A percentile compares a stretch with the other conserved stretches of the same genome.
Evolutionary conservation across 2,797 vertebrate genomes (phyloP).

Genomic region (Phalanger gymnotis): DNA sequence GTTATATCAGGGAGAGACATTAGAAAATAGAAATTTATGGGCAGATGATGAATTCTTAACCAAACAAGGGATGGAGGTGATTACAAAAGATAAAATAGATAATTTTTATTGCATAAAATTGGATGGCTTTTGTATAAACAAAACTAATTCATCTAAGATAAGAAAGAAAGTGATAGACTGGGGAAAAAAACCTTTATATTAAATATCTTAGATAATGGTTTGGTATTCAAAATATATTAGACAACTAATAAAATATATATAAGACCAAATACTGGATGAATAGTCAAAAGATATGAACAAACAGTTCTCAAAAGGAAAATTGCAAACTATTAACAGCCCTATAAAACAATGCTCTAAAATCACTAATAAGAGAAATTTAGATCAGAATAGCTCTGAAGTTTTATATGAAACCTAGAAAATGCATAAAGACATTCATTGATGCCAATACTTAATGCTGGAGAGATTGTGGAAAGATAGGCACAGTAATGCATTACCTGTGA

Average conservation of each 20-base stretch:
- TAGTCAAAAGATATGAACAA: neutral
- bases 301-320: neutral
- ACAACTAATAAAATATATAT: neutral
- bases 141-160: neutral
- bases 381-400: neutral
- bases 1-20: neutral
- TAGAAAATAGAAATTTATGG: neutral
- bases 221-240: neutral
- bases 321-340: neutral
- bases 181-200: neutral
- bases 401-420: neutral
- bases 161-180: neutral
- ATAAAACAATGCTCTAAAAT: neutral
- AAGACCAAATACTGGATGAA: neutral
- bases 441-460: neutral
- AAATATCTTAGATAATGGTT: neutral
- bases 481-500: neutral
- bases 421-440: neutral
- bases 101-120: neutral
- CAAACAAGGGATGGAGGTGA: neutral
- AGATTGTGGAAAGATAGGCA: neutral
- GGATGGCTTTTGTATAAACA: neutral
- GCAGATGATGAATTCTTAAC: neutral
- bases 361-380: neutral
- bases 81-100: neutral